A percentile compares a stretch with the other conserved stretches of the same genome.
phyloP scores from a whole-genome alignment of 1,140 invertebrate species.

The Temnothorax nylanderi region DNA sequence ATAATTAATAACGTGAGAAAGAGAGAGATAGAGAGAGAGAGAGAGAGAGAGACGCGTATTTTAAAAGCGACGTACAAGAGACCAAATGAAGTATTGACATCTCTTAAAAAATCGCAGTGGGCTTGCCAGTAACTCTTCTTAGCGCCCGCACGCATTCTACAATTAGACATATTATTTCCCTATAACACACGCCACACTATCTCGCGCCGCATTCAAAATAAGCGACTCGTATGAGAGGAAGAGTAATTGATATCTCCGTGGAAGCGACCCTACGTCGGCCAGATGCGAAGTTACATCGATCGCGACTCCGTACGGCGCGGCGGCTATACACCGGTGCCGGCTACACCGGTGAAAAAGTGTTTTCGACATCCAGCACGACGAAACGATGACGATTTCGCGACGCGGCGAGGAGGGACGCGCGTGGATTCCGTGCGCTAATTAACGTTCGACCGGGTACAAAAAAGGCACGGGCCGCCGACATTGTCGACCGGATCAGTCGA shows the following conservation, averaged over 20 bases:
- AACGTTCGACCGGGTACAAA: constrained; percentile 72
- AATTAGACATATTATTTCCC: constrained; percentile 43
- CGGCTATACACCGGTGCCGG: too few species aligned
- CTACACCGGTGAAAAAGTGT: constrained; percentile 52
- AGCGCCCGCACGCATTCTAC: neutral
- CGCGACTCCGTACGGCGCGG: neutral
- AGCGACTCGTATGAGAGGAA: constrained; percentile 18
- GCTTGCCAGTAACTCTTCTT: constrained; percentile 1
- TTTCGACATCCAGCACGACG: constrained; percentile 4
- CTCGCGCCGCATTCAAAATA: constrained; percentile 12
- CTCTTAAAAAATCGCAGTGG: constrained; percentile 21
- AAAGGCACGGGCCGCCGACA: constrained; percentile 65
- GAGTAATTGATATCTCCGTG: constrained; percentile 49
- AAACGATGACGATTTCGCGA: constrained; percentile 69
- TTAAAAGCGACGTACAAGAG: constrained; percentile 22
- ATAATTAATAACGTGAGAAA: constrained; percentile 27
- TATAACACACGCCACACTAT: constrained; percentile 13
- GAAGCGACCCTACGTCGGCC: neutral
- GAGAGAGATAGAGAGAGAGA: too few species aligned
- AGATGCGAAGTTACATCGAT: constrained; percentile 47
- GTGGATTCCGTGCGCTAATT: constrained; percentile 74
- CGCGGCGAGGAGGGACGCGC: constrained; percentile 53
- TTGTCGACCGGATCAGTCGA: constrained; percentile 71
- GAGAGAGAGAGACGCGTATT: neutral
- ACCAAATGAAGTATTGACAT: constrained; percentile 46